Evolutionary conservation across 2,888 invertebrate genomes (phyloP), one percentile per base, ranked within the genome.

Genomic region (Apocheima hispidaria): DNA sequence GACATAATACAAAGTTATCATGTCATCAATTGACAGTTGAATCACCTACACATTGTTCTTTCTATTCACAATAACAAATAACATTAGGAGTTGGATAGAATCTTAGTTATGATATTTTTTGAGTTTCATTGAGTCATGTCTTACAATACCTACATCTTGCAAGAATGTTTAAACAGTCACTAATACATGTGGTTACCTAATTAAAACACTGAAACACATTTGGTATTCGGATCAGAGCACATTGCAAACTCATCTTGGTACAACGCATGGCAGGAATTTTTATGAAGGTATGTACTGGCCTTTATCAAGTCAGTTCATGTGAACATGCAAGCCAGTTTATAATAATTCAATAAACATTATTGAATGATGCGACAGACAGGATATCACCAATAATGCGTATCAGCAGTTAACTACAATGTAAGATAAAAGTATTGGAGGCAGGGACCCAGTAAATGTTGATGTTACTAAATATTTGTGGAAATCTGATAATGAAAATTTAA

Each of bases 301-400:
- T 56, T 65, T 62, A 65, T 62, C 43, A 40, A 53, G 36, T 60
- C 53, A 54, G 52, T 49, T 16, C 52, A 54, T 51, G 62, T 52
- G 52, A 55, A 50, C 49, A 51, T 48, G 23, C 46, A 38, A 18
- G 61, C 50, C 44, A 54, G 55, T 60, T 66, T 71, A 77, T 81
- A 78, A 82, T 83, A 84, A 88, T 87, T 86, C 81, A 83, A 84
- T 84, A 82, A 84, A 79, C 78, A 83, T 84, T 68, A 84, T 84
- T 84, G 84, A 81, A 86, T 82, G 81, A 81, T 78, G 79, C 65
- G 60, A 72, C 75, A 74, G 79, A 78, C 91, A 90, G 92, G 91
- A 91, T 86, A 86, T 85, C 76, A 78, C 73, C 88, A 90, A 91
- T 92, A 86, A 89, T 61, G 80, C 76, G 78, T 83, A 81, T 81